phyloP scores from a whole-genome alignment of 2,797 vertebrate species.

The Remorina albescens region DNA sequence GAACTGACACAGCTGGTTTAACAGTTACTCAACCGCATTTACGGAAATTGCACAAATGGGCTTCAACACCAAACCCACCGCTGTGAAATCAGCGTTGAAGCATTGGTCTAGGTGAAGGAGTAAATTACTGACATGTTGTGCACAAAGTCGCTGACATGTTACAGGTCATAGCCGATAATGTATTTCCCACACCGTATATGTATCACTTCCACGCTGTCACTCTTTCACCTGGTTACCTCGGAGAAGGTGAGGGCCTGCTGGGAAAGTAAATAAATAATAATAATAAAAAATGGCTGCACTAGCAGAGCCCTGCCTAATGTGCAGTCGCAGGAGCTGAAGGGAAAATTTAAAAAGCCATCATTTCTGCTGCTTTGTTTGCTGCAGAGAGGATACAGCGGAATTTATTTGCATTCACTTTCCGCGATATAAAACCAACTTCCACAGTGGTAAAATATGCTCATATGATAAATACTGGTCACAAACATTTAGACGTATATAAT shows the following conservation, averaged over 20 bases:
- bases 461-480: no score
- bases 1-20: no score
- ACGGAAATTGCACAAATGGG: no score
- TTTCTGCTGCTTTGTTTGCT: neutral
- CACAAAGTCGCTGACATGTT: neutral
- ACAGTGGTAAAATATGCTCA: no score
- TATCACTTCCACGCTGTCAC: neutral
- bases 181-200: neutral
- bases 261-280: no score
- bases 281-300: neutral
- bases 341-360: neutral
- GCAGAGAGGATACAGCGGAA: neutral
- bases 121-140: neutral
- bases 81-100: neutral
- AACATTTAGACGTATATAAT: neutral
- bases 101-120: neutral
- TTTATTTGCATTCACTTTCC: neutral
- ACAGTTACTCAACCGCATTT: no score
- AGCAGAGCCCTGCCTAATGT: neutral
- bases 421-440: no score
- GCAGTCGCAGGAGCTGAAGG: neutral
- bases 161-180: neutral
- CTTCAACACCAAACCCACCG: no score
- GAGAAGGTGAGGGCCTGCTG: neutral
- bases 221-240: neutral